A percentile compares a stretch with the other conserved stretches of the same genome.
Evolutionary conservation across 1,140 invertebrate species (phyloP).

Genomic region (Scaptomyza hsui): DNA sequence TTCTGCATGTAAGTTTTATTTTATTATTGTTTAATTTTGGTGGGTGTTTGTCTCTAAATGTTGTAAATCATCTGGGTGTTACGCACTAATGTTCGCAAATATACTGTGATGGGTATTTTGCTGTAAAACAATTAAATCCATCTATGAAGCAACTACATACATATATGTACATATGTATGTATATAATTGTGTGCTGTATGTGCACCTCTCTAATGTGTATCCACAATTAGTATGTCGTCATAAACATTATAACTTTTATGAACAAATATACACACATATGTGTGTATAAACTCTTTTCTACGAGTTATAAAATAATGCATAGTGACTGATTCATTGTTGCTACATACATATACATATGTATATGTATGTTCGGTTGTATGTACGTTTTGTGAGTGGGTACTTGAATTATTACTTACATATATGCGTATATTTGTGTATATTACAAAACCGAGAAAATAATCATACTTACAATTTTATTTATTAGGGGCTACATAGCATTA

Average conservation of each 20-base stretch:
- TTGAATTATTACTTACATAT: background rate
- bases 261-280: background rate
- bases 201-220: constrained; percentile 6
- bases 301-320: background rate
- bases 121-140: background rate
- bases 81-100: background rate
- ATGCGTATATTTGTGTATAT: background rate
- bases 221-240: constrained; percentile 27
- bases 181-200: constrained; percentile 6
- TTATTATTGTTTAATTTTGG: constrained; percentile 8
- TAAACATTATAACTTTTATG: constrained; percentile 26
- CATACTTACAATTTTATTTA: background rate
- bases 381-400: background rate
- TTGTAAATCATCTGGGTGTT: background rate
- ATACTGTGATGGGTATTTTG: background rate
- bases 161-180: constrained; percentile 10
- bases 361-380: background rate
- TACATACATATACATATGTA: background rate
- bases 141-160: constrained; percentile 1
- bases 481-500: background rate
- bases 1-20: constrained; percentile 47
- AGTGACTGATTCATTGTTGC: background rate
- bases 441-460: background rate
- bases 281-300: background rate
- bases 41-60: constrained; percentile 1